Conservation (phyloP, 1,140 invertebrate species). For the Contarinia nasturtii region DNA sequence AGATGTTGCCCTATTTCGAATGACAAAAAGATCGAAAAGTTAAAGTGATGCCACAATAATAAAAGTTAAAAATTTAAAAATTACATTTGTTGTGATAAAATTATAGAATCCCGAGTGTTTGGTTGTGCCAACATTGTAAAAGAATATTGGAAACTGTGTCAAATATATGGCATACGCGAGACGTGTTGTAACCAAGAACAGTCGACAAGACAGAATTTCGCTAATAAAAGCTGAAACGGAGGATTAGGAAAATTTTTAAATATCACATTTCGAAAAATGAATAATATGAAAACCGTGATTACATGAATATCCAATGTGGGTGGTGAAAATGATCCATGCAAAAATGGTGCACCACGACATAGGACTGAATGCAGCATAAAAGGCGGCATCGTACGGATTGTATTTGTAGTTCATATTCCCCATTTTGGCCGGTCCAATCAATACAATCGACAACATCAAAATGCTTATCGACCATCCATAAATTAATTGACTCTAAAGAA, state of each 20-base stretch:
- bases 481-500: conserved; percentile 28
- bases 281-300: conserved; percentile 6
- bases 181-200: conserved; percentile 38
- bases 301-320: conserved; percentile 39
- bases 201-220: conserved; percentile 32
- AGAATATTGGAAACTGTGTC: conserved; percentile 46
- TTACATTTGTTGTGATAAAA: conserved; percentile 31
- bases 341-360: conserved; percentile 48
- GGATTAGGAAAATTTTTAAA: neutral
- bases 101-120: conserved; percentile 30
- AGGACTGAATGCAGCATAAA: conserved; percentile 49
- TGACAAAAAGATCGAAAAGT: conserved; percentile 3
- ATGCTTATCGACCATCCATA: conserved; percentile 33
- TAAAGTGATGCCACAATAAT: neutral
- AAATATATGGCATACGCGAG: conserved; percentile 44
- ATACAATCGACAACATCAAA: conserved; percentile 29
- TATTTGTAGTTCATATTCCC: conserved; percentile 43
- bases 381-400: conserved; percentile 39
- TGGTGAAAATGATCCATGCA: conserved; percentile 40
- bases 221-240: conserved; percentile 26
- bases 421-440: conserved; percentile 43
- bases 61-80: conserved; percentile 6
- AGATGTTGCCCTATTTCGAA: conserved; percentile 31
- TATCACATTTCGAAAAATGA: neutral
- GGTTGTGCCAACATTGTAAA: conserved; percentile 39